Percentiles rank a stretch among this genome's conserved stretches.
These are phyloP conservation scores for Andrena bicolor DNA, from an alignment of 2,888 invertebrate species.

Conservation along the genomic window DNA sequence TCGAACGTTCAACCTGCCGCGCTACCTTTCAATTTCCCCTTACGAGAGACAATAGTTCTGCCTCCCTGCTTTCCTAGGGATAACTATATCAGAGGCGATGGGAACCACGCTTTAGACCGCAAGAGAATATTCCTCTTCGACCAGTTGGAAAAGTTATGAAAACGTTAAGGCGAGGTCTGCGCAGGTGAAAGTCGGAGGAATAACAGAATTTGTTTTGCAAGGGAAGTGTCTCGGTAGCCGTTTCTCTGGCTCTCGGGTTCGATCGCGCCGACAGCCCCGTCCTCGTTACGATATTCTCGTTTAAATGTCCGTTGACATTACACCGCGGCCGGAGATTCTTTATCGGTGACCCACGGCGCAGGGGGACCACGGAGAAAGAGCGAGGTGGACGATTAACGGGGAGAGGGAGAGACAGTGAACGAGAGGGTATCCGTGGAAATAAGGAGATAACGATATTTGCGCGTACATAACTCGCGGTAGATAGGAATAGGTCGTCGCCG, in stretches of 20 bases:
- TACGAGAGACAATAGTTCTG: too few species aligned
- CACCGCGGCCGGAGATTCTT: constrained; percentile 65
- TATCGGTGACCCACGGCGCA: constrained; percentile 56
- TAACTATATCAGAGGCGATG: too few species aligned
- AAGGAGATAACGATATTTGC: constrained; percentile 71
- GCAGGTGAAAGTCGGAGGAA: not conserved
- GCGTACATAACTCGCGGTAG: constrained; percentile 66
- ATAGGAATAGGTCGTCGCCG: constrained; percentile 70
- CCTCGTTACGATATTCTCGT: constrained; percentile 61
- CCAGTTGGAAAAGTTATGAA: not conserved
- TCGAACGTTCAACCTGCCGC: not conserved
- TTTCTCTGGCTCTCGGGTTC: constrained; percentile 14
- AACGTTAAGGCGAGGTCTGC: not conserved
- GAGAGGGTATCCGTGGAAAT: constrained; percentile 59
- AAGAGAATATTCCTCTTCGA: too few species aligned
- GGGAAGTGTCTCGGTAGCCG: not conserved
- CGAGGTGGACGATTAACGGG: not conserved
- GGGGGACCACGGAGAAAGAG: constrained; percentile 39
- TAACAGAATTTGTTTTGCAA: too few species aligned
- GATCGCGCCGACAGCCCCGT: constrained; percentile 26
- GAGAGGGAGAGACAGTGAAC: constrained; percentile 17
- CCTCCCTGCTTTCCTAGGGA: not conserved
- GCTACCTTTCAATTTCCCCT: constrained; percentile 3
- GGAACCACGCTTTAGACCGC: too few species aligned
- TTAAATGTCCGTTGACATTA: constrained; percentile 63